Conservation (phyloP, 2,113 vertebrate genomes). For the Erinaceus europaeus region DNA sequence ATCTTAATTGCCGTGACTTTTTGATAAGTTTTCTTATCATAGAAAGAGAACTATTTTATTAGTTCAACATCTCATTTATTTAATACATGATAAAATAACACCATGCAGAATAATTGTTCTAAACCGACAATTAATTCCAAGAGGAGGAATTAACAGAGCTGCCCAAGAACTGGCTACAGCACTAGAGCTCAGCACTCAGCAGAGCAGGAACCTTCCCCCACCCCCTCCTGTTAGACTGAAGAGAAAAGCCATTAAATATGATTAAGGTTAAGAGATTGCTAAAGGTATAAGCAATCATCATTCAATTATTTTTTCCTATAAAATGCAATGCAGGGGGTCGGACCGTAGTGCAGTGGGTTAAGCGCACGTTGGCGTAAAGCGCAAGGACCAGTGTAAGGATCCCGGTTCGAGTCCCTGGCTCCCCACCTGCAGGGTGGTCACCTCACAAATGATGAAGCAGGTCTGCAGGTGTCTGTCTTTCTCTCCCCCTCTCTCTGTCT, state of each 20-base stretch:
- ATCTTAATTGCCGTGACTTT: not conserved
- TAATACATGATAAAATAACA: constrained; percentile 87
- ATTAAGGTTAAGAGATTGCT: constrained; percentile 91
- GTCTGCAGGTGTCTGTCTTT: no score
- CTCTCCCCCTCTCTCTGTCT: no score
- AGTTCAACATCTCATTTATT: constrained; percentile 89
- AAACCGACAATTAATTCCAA: constrained; percentile 86
- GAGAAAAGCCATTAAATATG: constrained; percentile 90
- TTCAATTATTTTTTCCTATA: constrained; percentile 89
- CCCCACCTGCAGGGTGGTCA: no score
- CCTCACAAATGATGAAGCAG: no score
- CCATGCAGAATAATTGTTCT: constrained; percentile 87
- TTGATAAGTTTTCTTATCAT: not conserved
- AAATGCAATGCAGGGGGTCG: no score
- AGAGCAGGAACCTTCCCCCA: constrained; percentile 76
- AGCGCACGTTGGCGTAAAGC: no score
- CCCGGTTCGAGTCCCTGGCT: no score
- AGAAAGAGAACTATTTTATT: not conserved
- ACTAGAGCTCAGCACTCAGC: constrained; percentile 70
- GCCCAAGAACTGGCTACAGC: constrained; percentile 76
- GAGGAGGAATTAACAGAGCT: constrained; percentile 83
- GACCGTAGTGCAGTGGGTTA: no score
- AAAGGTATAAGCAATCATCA: constrained; percentile 89
- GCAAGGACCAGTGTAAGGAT: no score
- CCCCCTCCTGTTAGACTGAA: constrained; percentile 85